Evolutionary conservation across 2,113 vertebrate genomes (phyloP).

Genomic region (Meles meles): DNA sequence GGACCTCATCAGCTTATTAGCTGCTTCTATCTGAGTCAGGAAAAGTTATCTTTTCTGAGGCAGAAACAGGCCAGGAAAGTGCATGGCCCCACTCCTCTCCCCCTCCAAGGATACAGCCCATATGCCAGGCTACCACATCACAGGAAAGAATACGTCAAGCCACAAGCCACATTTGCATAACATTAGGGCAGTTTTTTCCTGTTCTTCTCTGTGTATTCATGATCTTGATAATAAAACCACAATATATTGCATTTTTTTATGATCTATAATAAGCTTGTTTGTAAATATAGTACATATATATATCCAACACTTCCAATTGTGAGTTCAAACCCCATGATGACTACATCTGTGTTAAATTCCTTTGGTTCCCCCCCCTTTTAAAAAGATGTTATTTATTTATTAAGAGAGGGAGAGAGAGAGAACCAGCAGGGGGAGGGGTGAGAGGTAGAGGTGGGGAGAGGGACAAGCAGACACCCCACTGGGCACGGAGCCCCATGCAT

Average conservation of each 20-base stretch:
- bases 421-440: not conserved
- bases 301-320: not conserved
- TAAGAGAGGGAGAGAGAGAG: not conserved
- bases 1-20: not conserved
- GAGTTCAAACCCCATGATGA: not conserved
- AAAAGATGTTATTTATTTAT: not conserved
- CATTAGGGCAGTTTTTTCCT: not conserved
- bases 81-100: not conserved
- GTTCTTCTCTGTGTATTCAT: not conserved
- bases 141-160: not conserved
- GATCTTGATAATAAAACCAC: not conserved
- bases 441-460: not conserved
- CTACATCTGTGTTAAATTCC: not conserved
- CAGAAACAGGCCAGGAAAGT: not conserved
- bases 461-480: not conserved
- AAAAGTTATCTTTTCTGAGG: not conserved
- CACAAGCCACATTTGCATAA: not conserved
- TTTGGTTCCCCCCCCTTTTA: too few relatives aligned
- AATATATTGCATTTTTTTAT: not conserved
- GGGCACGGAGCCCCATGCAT: not conserved
- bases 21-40: not conserved
- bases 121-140: not conserved
- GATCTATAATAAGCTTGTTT: not conserved
- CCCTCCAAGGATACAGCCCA: not conserved
- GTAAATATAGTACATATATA: not conserved